These are phyloP conservation scores for Macropus fuliginosus DNA, from an alignment of 2,797 vertebrate genomes.

Conservation along the genomic window DNA sequence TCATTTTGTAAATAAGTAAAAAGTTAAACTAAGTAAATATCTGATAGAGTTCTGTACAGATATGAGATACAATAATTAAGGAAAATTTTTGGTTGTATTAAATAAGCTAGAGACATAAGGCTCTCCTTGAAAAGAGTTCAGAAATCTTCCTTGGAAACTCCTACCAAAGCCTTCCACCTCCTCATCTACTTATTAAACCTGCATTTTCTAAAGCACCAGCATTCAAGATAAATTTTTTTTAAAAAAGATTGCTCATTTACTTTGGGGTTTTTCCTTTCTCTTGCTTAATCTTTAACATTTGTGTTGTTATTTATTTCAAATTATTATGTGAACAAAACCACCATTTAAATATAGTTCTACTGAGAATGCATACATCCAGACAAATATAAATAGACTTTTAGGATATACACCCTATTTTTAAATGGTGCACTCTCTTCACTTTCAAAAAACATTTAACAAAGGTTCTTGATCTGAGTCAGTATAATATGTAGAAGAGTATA, in stretches of 20 bases:
- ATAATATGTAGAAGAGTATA: constrained; percentile 28
- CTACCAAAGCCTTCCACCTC: not conserved
- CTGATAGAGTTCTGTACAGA: not conserved
- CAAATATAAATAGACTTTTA: constrained; percentile 30
- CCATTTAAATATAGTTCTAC: not conserved
- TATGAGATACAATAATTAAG: not conserved
- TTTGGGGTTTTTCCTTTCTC: not conserved
- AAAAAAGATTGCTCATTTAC: not conserved
- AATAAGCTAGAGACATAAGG: not conserved
- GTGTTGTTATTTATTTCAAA: not conserved
- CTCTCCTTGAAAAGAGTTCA: not conserved
- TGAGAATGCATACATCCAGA: not conserved
- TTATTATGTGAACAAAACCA: not conserved
- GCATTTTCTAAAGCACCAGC: not conserved
- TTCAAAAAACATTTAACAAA: constrained; percentile 59
- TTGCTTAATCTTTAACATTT: not conserved
- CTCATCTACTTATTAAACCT: not conserved
- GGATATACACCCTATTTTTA: constrained; percentile 45
- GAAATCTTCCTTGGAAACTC: not conserved
- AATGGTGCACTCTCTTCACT: constrained; percentile 13
- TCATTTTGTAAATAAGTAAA: not conserved
- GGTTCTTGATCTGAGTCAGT: constrained; percentile 2
- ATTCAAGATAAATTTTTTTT: not conserved
- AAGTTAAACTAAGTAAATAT: not conserved
- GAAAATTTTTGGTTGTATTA: not conserved